Evolutionary conservation across 2,888 invertebrate species (phyloP).

Genomic region (Frankliniella fusca): DNA sequence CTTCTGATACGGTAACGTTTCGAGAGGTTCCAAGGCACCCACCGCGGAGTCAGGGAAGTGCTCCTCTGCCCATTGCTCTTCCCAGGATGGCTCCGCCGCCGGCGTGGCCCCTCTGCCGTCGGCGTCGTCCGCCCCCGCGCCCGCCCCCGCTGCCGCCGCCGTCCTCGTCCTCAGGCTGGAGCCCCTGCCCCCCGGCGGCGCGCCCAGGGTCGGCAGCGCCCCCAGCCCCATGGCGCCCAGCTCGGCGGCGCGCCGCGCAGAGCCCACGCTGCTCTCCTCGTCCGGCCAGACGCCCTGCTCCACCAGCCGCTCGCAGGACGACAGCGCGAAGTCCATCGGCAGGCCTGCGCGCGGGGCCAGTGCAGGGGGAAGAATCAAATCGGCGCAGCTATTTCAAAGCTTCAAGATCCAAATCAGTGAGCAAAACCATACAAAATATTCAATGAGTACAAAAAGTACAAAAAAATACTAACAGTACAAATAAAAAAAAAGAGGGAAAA

Average conservation of each 20-base stretch:
- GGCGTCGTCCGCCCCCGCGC: background rate
- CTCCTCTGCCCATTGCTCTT: background rate
- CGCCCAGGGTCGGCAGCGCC: background rate
- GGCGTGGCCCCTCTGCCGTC: background rate
- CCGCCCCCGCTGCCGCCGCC: background rate
- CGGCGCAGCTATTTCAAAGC: too few species aligned
- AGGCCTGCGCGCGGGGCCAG: background rate
- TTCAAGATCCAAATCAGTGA: too few species aligned
- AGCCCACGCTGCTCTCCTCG: conserved; percentile 11
- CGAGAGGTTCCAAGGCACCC: too few species aligned
- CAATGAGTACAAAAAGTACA: too few species aligned
- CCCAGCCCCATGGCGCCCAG: conserved; percentile 9
- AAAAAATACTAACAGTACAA: too few species aligned
- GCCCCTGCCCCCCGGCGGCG: background rate
- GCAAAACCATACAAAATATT: too few species aligned
- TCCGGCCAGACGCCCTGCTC: background rate
- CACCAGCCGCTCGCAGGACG: conserved; percentile 3
- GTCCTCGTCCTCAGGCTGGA: background rate
- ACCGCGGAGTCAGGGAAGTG: too few species aligned
- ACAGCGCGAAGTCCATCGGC: conserved; percentile 1
- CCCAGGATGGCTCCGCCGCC: background rate
- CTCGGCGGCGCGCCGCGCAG: background rate
- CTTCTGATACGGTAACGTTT: too few species aligned
- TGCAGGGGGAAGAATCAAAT: background rate
- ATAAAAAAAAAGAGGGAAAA: too few species aligned